Evolutionary conservation across 1,140 invertebrate genomes (phyloP).

Genomic region (Caenorhabditis latens): DNA sequence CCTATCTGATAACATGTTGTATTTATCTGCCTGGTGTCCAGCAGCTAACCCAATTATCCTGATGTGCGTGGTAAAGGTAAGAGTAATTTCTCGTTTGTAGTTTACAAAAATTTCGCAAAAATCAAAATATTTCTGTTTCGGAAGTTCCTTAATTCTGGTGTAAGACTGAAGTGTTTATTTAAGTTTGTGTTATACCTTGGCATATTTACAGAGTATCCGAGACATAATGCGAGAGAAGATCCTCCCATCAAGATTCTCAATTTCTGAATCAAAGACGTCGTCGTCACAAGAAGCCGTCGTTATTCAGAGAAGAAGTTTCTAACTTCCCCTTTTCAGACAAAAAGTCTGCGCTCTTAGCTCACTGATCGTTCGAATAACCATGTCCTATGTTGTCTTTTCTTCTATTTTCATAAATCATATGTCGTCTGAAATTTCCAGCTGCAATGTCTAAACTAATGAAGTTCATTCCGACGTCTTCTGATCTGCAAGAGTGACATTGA

Average conservation of each 20-base stretch:
- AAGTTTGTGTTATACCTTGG: not conserved
- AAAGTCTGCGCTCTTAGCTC: not conserved
- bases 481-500: not conserved
- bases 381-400: not conserved
- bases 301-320: not conserved
- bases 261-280: not conserved
- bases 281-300: not conserved
- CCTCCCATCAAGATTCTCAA: not conserved
- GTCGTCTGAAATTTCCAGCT: not conserved
- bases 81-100: not conserved
- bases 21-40: not conserved
- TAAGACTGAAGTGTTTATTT: not conserved
- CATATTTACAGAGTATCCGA: not conserved
- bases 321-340: not conserved
- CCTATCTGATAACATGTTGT: not conserved
- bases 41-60: not conserved
- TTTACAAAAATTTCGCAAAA: too few relatives aligned
- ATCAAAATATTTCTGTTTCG: not conserved
- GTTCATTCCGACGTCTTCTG: not conserved
- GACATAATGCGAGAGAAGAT: not conserved
- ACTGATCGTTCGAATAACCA: not conserved
- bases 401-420: slow-evolving; percentile 25
- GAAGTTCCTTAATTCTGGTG: not conserved
- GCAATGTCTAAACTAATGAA: not conserved
- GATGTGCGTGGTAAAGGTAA: not conserved